These are phyloP conservation scores for Poeciliopsis retropinna DNA, from an alignment of 2,113 vertebrate species.

Conservation along the genomic window DNA sequence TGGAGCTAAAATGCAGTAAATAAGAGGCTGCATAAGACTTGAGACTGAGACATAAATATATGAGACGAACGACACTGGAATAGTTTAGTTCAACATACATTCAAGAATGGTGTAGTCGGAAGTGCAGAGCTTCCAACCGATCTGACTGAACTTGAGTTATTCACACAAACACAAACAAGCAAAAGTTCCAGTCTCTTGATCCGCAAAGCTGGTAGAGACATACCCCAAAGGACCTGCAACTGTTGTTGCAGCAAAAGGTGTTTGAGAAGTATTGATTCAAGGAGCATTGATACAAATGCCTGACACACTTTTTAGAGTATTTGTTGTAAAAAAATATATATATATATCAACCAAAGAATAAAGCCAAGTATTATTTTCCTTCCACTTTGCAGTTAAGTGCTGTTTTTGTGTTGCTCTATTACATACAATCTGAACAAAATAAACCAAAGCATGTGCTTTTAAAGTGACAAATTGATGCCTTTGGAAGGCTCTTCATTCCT, in stretches of 20 bases:
- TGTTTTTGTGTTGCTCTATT: background rate
- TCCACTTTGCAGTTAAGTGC: background rate
- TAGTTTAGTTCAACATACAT: background rate
- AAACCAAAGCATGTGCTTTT: background rate
- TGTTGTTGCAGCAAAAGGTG: background rate
- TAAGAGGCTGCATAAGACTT: too few relatives aligned
- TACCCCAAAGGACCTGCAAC: background rate
- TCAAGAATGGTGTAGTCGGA: background rate
- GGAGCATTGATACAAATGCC: background rate
- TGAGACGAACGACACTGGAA: background rate
- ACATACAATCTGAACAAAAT: background rate
- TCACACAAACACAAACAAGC: background rate
- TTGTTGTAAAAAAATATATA: background rate
- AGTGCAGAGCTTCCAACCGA: background rate
- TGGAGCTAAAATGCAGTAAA: too few relatives aligned
- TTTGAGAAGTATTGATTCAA: background rate
- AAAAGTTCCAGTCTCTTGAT: background rate
- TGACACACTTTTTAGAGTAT: background rate
- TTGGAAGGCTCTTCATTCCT: background rate
- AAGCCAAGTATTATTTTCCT: background rate
- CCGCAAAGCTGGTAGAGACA: background rate
- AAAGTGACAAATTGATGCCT: background rate
- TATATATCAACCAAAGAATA: background rate
- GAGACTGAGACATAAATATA: background rate
- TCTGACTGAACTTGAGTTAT: background rate